phyloP scores from a whole-genome alignment of 2,888 invertebrate species.

The Schizotus pectinicornis region DNA sequence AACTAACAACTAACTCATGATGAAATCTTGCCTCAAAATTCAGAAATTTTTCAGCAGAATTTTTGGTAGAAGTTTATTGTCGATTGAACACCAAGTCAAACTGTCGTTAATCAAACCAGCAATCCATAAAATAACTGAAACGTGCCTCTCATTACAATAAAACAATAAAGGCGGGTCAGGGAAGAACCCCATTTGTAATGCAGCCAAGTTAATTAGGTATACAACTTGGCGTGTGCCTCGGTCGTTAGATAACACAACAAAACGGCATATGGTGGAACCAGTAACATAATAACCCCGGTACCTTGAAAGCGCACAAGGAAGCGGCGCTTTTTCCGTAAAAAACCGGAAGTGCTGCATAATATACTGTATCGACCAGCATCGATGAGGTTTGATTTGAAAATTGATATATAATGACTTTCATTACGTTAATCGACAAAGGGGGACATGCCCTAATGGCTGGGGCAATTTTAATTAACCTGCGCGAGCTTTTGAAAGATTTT shows the following conservation, averaged over 20 bases:
- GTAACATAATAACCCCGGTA: conserved; percentile 32
- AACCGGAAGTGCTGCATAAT: conserved; percentile 13
- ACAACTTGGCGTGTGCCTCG: conserved; percentile 26
- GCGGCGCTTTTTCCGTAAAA: conserved; percentile 13
- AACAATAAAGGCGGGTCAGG: conserved; percentile 27
- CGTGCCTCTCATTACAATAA: conserved; percentile 40
- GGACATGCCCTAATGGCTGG: conserved; percentile 13
- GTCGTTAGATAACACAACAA: conserved; percentile 28
- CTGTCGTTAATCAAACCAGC: conserved; percentile 26
- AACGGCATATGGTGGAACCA: conserved; percentile 40
- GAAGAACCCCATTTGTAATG: conserved; percentile 26
- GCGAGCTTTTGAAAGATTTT: conserved; percentile 9
- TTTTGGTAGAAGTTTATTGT: no score
- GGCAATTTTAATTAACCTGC: no score
- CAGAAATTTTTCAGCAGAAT: no score
- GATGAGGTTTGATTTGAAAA: conserved; percentile 36
- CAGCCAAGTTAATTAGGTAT: conserved; percentile 24
- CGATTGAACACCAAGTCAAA: no score
- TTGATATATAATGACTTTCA: conserved; percentile 39
- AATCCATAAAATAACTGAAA: conserved; percentile 39
- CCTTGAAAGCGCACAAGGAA: conserved; percentile 21
- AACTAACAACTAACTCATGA: no score
- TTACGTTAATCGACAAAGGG: conserved; percentile 12
- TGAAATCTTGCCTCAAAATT: no score
- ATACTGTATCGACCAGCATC: conserved; percentile 22